phyloP scores from a whole-genome alignment of 2,113 vertebrate species.

The Mus pahari region DNA sequence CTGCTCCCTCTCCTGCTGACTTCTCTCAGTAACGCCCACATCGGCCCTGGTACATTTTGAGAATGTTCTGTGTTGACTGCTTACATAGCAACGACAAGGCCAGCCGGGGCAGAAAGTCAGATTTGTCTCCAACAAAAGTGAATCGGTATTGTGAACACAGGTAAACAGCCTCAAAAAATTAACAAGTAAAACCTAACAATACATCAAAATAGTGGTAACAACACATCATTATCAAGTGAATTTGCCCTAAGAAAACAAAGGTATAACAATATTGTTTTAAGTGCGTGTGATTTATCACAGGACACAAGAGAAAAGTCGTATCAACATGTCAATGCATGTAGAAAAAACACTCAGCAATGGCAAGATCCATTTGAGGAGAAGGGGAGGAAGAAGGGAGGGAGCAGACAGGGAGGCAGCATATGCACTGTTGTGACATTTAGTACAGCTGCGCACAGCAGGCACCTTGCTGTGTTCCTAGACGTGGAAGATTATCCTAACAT shows the following conservation, averaged over 20 bases:
- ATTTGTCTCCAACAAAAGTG: no score
- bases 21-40: background rate
- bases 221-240: background rate
- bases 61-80: background rate
- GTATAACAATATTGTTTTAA: background rate
- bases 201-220: background rate
- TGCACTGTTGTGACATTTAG: no score
- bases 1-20: background rate
- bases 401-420: background rate
- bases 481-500: background rate
- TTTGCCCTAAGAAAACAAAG: background rate
- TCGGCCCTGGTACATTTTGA: background rate
- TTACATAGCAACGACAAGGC: background rate
- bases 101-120: background rate
- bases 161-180: background rate
- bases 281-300: background rate
- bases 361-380: background rate
- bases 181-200: background rate
- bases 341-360: background rate
- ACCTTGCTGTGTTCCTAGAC: background rate
- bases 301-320: background rate
- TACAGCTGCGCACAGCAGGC: background rate
- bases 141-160: background rate
- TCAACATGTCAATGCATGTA: background rate
- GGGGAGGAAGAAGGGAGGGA: rapidly evolving